A percentile compares a stretch with the other conserved stretches of the same genome.
Conservation (phyloP, 2,113 vertebrate species). For the Hippocampus mohnikei region DNA sequence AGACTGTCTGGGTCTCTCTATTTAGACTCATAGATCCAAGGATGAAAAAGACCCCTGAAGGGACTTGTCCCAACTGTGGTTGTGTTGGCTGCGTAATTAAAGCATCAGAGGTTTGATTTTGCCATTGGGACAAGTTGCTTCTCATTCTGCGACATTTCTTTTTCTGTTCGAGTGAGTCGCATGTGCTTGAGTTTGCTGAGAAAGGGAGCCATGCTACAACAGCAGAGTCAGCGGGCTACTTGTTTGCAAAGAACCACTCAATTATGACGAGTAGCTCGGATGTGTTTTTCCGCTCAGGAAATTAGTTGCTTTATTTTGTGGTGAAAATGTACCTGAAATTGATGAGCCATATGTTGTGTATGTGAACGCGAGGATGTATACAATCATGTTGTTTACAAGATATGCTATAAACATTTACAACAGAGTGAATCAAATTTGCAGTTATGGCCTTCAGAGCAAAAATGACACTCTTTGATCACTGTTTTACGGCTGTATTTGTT, state of each 20-base stretch:
- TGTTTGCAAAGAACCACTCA: neutral
- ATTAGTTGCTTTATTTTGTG: neutral
- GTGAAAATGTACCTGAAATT: neutral
- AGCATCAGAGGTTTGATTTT: constrained; percentile 21
- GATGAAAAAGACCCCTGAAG: constrained; percentile 43
- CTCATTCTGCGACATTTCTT: constrained; percentile 16
- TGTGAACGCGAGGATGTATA: neutral
- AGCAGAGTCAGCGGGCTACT: constrained; percentile 2
- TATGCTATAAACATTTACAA: neutral
- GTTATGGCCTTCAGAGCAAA: neutral
- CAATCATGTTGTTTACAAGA: neutral
- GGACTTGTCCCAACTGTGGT: constrained; percentile 11
- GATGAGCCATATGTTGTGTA: neutral
- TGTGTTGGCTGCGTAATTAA: constrained; percentile 55
- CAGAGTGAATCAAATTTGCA: constrained; percentile 9
- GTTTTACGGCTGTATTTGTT: constrained; percentile 33
- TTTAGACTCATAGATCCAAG: constrained; percentile 44
- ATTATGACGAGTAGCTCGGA: neutral
- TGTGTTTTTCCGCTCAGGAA: neutral
- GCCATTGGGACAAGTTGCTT: constrained; percentile 16
- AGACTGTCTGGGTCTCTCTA: constrained; percentile 39
- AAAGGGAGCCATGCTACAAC: neutral
- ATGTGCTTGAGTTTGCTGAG: neutral
- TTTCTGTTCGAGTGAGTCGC: constrained; percentile 17
- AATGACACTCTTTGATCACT: constrained; percentile 30